Evolutionary conservation across 2,888 invertebrate species (phyloP), one percentile per base, ranked within the genome.

Genomic region (Oscheius myriophilus): DNA sequence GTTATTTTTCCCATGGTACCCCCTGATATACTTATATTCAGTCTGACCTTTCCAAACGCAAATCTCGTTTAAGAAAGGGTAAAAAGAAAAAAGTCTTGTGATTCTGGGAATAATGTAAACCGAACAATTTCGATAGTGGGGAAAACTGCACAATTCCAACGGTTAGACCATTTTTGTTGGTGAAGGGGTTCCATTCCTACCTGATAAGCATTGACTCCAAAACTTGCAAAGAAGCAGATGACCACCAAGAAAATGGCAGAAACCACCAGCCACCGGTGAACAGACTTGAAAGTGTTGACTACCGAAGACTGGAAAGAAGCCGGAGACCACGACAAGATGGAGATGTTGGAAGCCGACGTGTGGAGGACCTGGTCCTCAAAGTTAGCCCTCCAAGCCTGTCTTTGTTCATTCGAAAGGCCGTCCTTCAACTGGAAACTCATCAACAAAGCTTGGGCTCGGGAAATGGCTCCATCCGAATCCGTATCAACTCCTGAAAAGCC

Each of bases 401-500:
- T 72, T 39, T 79, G 73, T 25, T 78, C 72, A 18, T 52, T 58
- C 9, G 68, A 70, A 39, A 82, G 55, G 21, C 80, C 78, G 7
- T 72, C 69, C 18, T 75, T 73, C 64, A 84, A 49, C 39, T 75
- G 73, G 65, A 83, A 81, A 18, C 70, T 75, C 73, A 80, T 72
- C 53, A 80, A 49, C 9, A 84, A 69, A 9, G 82, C 74, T 16
- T 76, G 73, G 2, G 84, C 83, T 41, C 77, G 71, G 11, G 80
- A 69, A 23, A 84, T 76, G 1, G 80, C 78, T 11, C 80, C 81
- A 65, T 83, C 83, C 18, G 78, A 68, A 62, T 83, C 83, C 9
- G 73, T 76, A 26, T 80, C 79, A 1, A 81, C 80, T 23, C 82
- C 78, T 72, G 12, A 49, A 49, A 9, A 49, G 21, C 2, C 6